These are phyloP conservation scores for Colius striatus DNA, from an alignment of 2,113 vertebrate species.

Conservation along the genomic window DNA sequence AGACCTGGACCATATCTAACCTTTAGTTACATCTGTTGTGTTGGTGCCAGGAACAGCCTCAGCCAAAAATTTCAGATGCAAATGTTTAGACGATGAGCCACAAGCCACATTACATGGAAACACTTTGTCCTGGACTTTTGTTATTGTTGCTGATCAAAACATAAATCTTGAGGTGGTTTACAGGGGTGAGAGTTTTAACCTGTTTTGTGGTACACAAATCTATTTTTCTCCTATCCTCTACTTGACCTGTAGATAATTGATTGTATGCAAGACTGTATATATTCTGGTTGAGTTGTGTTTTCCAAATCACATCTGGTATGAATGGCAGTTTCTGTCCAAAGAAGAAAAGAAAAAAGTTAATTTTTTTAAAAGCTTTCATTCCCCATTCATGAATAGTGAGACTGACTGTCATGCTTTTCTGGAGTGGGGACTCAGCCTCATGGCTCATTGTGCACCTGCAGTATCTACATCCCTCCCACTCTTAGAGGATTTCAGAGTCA, in stretches of 20 bases:
- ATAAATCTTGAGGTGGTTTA: neutral
- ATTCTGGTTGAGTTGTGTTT: neutral
- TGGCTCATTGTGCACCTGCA: neutral
- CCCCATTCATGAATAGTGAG: neutral
- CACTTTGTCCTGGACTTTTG: neutral
- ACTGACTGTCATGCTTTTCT: neutral
- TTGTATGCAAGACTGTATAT: neutral
- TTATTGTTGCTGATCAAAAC: neutral
- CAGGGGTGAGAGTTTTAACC: rapidly evolving
- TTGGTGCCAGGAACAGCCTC: neutral
- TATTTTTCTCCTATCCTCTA: neutral
- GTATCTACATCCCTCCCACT: neutral
- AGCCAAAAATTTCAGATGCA: neutral
- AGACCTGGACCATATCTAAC: neutral
- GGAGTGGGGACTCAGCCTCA: neutral
- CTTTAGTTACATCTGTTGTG: neutral
- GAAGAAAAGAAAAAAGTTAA: neutral
- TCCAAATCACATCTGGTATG: neutral
- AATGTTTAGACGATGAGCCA: neutral
- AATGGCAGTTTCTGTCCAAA: neutral
- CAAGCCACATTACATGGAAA: neutral
- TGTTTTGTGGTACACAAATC: neutral
- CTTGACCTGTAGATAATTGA: neutral
- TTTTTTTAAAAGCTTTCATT: neutral
- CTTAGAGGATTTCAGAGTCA: neutral